Percentiles rank a stretch among this genome's conserved stretches.
phyloP scores from a whole-genome alignment of 2,113 vertebrate genomes.

The Prolemur simus region DNA sequence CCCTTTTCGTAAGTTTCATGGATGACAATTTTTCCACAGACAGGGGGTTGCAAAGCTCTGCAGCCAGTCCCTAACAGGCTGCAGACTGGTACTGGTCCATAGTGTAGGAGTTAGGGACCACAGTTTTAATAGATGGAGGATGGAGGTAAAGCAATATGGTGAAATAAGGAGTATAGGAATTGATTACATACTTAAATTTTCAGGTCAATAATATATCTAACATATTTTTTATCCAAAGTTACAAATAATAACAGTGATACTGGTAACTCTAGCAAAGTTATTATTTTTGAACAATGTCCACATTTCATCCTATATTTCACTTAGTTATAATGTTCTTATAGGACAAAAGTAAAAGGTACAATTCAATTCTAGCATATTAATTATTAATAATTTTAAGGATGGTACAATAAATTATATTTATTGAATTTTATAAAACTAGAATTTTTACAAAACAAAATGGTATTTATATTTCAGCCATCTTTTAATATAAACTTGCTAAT shows the following conservation, averaged over 20 bases:
- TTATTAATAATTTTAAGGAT: background rate
- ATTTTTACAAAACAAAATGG: background rate
- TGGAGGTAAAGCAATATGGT: background rate
- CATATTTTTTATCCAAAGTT: background rate
- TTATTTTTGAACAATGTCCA: background rate
- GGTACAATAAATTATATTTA: background rate
- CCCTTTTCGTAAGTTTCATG: too few relatives aligned
- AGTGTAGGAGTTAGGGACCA: too few relatives aligned
- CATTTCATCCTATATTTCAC: background rate
- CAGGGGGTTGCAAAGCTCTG: too few relatives aligned
- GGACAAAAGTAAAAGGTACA: background rate
- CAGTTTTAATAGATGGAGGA: background rate
- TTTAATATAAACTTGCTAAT: background rate
- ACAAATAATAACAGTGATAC: background rate
- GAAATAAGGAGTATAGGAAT: background rate
- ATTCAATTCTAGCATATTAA: background rate
- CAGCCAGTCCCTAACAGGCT: too few relatives aligned
- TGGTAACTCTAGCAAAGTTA: background rate
- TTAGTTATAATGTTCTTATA: background rate
- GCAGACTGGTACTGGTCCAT: too few relatives aligned
- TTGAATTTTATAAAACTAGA: background rate
- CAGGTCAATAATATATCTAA: background rate
- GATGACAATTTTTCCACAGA: too few relatives aligned
- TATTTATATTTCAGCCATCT: background rate
- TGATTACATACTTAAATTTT: background rate